Conservation (phyloP, 2,888 invertebrate genomes). For the Beris morrisii region DNA sequence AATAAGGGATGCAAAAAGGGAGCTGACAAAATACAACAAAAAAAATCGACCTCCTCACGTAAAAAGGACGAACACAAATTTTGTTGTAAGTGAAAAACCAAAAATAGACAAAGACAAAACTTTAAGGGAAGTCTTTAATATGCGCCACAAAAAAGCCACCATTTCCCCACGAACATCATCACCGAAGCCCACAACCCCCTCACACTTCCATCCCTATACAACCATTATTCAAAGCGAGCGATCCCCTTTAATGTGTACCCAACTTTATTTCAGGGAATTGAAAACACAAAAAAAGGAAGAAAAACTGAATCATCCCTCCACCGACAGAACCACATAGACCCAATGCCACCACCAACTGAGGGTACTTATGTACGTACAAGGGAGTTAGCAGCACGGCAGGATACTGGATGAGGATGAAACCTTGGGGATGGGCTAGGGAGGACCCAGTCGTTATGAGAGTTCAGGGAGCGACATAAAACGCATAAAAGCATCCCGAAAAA, state of each 20-base stretch:
- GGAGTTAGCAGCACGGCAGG: slow-evolving; percentile 21
- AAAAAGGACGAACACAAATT: slow-evolving; percentile 12
- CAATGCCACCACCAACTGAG: slow-evolving; percentile 12
- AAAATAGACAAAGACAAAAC: slow-evolving; percentile 36
- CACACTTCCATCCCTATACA: background rate
- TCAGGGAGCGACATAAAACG: slow-evolving; percentile 36
- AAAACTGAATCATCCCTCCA: slow-evolving; percentile 10
- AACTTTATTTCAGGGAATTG: slow-evolving; percentile 38
- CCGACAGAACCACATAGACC: slow-evolving; percentile 3
- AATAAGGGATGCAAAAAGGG: background rate
- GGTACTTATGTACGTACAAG: slow-evolving; percentile 33
- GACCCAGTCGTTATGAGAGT: slow-evolving; percentile 22
- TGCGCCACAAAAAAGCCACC: slow-evolving; percentile 25
- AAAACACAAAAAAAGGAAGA: slow-evolving; percentile 32
- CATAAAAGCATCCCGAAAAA: slow-evolving; percentile 32
- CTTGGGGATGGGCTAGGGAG: slow-evolving; percentile 3
- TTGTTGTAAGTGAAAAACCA: slow-evolving; percentile 24
- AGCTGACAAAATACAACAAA: slow-evolving; percentile 4
- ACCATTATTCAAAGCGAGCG: slow-evolving; percentile 27
- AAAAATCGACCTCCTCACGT: slow-evolving; percentile 4
- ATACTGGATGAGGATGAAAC: slow-evolving; percentile 10
- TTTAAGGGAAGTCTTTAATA: slow-evolving; percentile 37
- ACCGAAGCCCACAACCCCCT: background rate
- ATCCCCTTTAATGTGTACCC: slow-evolving; percentile 39
- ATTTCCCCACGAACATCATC: slow-evolving; percentile 12